Base-by-base conservation (phyloP, 2,797 vertebrate genomes). In the Pterois miles region DNA sequence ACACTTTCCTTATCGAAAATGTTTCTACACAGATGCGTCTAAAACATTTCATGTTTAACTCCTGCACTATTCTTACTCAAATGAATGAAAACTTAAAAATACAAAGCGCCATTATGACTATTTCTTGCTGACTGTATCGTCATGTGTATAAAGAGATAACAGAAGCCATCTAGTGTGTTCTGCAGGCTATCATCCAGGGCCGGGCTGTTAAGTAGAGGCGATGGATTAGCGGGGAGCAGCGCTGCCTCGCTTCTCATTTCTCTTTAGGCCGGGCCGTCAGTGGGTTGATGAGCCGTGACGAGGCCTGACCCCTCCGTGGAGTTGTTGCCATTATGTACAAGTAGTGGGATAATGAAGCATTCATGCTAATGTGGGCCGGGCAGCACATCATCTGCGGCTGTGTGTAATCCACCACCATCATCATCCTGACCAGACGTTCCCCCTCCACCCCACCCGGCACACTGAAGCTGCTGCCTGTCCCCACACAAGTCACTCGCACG, bases 241-340 rank as follows among this genome's bases (percentile, higher is more conserved):
- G 86, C 86, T 85, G 93, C 88, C 91, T 89, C 71, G 89, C 92
- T 82, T 68, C 91, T 91, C 93, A 91, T 94, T 93, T 91, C 93
- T 94, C 93, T 94, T 88, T 89, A 93, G 93, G 89, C 92, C 86
- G 80, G 87, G 90, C 93, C 92, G 93, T 95, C 95, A 94, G 93
- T 93, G 78, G 91, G 93, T 93, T 96, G 95, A 96, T 96, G 96
- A 96, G 95, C 92, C 94, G 90, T 94, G 93, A 84, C 92, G 89
- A 90, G 94, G 88, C 93, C 94, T 95, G 95, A 95, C 95, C 95
- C 93, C 94, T 95, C 92, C 58, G 90, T 94, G 94, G 93, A 93
- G 93, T 93, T 92, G 92, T 95, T 95, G 93, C 94, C 94, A 96
- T 96, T 96, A 96, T 94, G 94, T 95, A 96, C 95, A 95, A 95